Base-by-base conservation (phyloP, 2,113 vertebrate species). In the Mustelus asterias region DNA sequence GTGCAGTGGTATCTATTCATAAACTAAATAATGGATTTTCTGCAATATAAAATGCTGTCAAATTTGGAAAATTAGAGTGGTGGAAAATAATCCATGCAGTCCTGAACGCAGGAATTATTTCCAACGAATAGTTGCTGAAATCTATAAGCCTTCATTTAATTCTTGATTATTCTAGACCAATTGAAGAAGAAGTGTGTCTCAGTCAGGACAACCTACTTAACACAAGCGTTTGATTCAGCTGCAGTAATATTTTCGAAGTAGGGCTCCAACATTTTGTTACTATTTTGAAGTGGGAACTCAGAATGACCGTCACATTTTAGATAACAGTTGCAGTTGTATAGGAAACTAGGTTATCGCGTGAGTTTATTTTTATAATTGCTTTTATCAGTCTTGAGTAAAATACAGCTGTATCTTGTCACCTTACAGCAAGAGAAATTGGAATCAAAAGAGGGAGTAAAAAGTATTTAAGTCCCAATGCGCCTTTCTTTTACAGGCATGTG, bases 201-300 rank as follows among this genome's bases (percentile, higher is more conserved):
- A 70, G 22, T 37, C 14, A 60, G 54, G 54, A n/a, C 54, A 48
- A 95, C 41, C 93, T 72, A 29, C 67, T 44, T 24, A 95, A 48
- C 44, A 48, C 26, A 72, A 72, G 89, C 14, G 16, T 48, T 48
- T 48, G 37, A 95, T 72, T 16, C 1, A 16, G 22, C 22, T 48
- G 37, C 22, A 41, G 10, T 44, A 44, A 70, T 44, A 70, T 44
- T 44, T 69, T 72, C 29, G 93, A 95, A 72, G 44, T 54, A 72
- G 14, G 16, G 37, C 9, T 48, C 29, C 26, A 95, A 72, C 54
- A 95, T 54, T 95, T 96, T 96, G 96, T 96, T 97, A 96, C 96
- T 96, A 96, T 97, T 83, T 97, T 96, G 96, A 96, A 96, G 96
- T 97, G 92, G 63, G 67, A 18, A 86, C 54, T 96, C 93, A 96